Evolutionary conservation across 1,140 invertebrate genomes (phyloP).

Genomic region (Mizuhopecten yessoensis): DNA sequence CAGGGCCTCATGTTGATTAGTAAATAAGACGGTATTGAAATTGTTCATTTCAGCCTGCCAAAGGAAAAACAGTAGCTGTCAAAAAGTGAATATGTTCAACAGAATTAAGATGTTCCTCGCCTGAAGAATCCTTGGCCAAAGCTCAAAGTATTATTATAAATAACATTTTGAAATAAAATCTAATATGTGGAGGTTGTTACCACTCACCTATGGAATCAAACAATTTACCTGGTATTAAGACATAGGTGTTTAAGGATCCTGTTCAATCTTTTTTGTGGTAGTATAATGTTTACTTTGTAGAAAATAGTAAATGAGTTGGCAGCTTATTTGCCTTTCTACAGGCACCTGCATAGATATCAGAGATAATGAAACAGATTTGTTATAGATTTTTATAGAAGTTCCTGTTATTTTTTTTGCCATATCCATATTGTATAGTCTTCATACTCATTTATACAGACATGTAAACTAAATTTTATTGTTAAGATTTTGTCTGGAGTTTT

Average conservation of each 20-base stretch:
- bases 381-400: background rate
- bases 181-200: no score
- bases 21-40: background rate
- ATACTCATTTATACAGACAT: background rate
- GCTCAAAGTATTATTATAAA: no score
- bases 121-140: no score
- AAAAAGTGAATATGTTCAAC: background rate
- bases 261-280: no score
- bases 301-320: no score
- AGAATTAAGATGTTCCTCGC: background rate
- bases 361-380: background rate
- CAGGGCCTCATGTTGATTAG: no score
- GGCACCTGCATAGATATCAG: background rate
- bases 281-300: no score
- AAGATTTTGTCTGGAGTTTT: background rate
- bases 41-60: background rate
- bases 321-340: no score
- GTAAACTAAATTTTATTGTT: background rate
- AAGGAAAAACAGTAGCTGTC: background rate
- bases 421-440: background rate
- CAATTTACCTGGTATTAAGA: no score
- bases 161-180: no score
- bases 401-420: background rate
- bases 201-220: no score
- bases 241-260: no score